Evolutionary conservation across 2,888 invertebrate genomes (phyloP).

Genomic region (Plutella xylostella): DNA sequence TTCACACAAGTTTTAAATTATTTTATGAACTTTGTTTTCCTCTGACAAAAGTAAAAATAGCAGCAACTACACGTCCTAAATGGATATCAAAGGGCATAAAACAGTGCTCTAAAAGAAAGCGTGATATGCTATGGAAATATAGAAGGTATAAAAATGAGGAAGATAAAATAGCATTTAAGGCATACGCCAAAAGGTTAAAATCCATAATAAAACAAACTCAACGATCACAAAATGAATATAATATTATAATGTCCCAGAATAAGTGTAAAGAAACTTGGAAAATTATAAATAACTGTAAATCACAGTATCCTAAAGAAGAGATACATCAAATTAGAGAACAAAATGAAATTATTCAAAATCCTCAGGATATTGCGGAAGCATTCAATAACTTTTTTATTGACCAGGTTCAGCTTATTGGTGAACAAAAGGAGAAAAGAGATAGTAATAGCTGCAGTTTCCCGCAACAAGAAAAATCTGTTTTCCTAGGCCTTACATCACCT

Average conservation of each 20-base stretch:
- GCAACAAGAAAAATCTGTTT: too few species aligned
- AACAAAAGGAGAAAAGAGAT: too few species aligned
- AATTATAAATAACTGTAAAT: slow-evolving; percentile 9
- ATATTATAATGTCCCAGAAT: slow-evolving; percentile 2
- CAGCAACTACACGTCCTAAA: neutral
- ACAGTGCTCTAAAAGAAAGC: slow-evolving; percentile 3
- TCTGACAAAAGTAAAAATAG: slow-evolving; percentile 1
- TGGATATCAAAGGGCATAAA: slow-evolving; percentile 9
- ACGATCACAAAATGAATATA: slow-evolving; percentile 9
- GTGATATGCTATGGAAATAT: slow-evolving; percentile 7
- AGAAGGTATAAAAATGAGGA: neutral
- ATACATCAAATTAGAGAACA: too few species aligned
- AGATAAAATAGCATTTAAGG: neutral
- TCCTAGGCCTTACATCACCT: too few species aligned
- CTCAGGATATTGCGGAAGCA: too few species aligned
- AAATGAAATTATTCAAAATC: too few species aligned
- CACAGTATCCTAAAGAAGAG: too few species aligned
- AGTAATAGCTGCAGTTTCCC: too few species aligned
- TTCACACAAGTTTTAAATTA: neutral
- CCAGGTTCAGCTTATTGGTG: too few species aligned
- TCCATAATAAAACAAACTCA: slow-evolving; percentile 5
- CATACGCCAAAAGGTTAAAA: neutral
- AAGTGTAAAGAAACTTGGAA: slow-evolving; percentile 9
- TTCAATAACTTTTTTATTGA: too few species aligned
- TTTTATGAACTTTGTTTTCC: slow-evolving; percentile 9